phyloP scores from a whole-genome alignment of 2,888 invertebrate species.

The Drosophila parthenogenetica region DNA sequence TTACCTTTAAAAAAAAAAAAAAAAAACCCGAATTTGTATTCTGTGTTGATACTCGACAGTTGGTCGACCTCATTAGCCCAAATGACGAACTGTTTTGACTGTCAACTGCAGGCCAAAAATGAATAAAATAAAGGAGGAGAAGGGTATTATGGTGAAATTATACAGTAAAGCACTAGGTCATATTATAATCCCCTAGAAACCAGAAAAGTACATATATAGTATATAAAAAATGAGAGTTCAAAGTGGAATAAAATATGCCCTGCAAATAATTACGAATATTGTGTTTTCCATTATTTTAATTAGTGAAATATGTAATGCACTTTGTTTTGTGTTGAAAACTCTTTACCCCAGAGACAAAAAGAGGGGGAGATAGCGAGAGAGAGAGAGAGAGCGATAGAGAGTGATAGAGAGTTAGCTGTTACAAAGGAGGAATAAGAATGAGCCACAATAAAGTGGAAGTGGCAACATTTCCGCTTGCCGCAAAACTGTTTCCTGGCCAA shows the following conservation, averaged over 20 bases:
- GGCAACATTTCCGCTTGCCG: slow-evolving; percentile 80
- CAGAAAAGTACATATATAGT: slow-evolving; percentile 7
- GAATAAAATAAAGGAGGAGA: neutral
- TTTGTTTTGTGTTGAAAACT: slow-evolving; percentile 51
- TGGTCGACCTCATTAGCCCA: slow-evolving; percentile 59
- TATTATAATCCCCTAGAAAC: slow-evolving; percentile 42
- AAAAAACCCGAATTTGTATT: neutral
- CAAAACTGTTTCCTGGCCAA: slow-evolving; percentile 79
- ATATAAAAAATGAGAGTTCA: slow-evolving; percentile 1
- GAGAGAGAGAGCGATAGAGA: slow-evolving; percentile 18
- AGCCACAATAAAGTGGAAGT: slow-evolving; percentile 64
- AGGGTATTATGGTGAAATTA: slow-evolving; percentile 42
- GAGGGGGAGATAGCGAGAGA: neutral
- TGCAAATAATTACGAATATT: slow-evolving; percentile 68
- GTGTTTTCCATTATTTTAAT: slow-evolving; percentile 74
- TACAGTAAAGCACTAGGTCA: slow-evolving; percentile 56
- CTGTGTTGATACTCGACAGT: neutral
- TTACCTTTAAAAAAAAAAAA: neutral
- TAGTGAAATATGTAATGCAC: slow-evolving; percentile 78
- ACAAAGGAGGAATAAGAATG: slow-evolving; percentile 53
- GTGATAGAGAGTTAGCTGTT: slow-evolving; percentile 15
- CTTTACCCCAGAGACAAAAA: slow-evolving; percentile 13
- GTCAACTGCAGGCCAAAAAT: slow-evolving; percentile 35
- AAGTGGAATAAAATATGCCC: slow-evolving; percentile 19
- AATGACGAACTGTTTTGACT: slow-evolving; percentile 38